Evolutionary conservation across 2,113 vertebrate species (phyloP), one percentile per base, ranked within the genome.

Genomic region (Mobula birostris): DNA sequence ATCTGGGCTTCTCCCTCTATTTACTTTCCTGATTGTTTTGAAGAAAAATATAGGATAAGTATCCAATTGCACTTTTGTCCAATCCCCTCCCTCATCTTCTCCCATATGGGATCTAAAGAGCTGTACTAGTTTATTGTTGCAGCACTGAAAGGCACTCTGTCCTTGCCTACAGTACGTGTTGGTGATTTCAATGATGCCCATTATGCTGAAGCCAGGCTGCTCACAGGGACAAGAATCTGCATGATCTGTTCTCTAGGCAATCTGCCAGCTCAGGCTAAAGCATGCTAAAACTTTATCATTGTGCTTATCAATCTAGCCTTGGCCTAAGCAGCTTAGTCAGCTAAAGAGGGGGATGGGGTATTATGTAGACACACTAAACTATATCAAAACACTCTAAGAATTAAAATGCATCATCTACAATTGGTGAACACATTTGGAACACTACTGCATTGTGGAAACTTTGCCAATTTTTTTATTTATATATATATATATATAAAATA

Each of bases 11-110:
- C 95, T 95, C 95, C 96, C 95, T 96, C 95, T 83, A 94, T 95
- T 96, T 95, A 94, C 95, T 96, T 96, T 95, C 95, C 95, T 96
- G 95, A 94, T 95, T 97, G 97, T 97, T 95, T 96, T 95, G 96
- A 93, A 96, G 97, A 96, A 96, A 96, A 96, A 97, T 95, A 95
- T 97, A 97, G 72, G 72, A 74, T 74, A 24, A 74, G 97, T 97
- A 97, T 97, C 96, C 96, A 97, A 97, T 97, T 97, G 97, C 97
- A 97, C 97, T 97, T 97, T 97, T 97, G 97, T 97, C 97, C 97
- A 97, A 97, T 96, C 96, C 96, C 96, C 96, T 97, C 97, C 97
- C 96, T 96, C 96, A 96, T 97, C 97, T 97, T 97, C 96, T 96
- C 96, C 97, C 96, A 96, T 96, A 96, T 96, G 95, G 95, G 96